Evolutionary conservation across 2,888 invertebrate species (phyloP), one percentile per base, ranked within the genome.

Genomic region (Synergus japonicus): DNA sequence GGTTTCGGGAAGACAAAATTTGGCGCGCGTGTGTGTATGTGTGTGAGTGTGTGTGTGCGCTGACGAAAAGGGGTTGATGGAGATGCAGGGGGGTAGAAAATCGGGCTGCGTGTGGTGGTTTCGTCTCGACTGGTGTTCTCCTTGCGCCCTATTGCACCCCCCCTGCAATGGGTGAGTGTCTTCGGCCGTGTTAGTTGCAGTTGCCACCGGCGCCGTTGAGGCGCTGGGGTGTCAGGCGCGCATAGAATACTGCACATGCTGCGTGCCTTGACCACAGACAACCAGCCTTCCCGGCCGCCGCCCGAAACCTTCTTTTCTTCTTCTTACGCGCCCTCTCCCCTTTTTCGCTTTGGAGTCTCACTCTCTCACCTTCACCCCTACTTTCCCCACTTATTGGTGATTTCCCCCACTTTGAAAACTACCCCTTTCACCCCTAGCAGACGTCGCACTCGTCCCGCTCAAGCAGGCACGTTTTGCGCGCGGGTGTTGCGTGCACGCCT

Each of bases 181-280:
- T 63, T 63, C 13, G 29, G 22, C 12, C 29, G 63, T 49, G 76
- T 76, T 76, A 79, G 79, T 54, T 67, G 65, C 64, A 73, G 78
- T 77, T 44, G 43, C 76, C 66, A 65, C 63, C 78, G 77, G 64
- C 77, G 79, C 78, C 79, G 67, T 73, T 77, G 84, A 82, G 83
- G 69, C 80, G 82, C 83, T 80, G 78, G 82, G 77, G 80, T 79
- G 83, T 65, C 67, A 78, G 81, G 79, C 85, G 85, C 83, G 83
- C 81, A 80, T 83, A 82, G 86, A 83, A 83, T 86, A 86, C 87
- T 88, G 88, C 88, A 88, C 87, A 85, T 87, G 87, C 88, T 88
- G 89, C 87, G 88, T 88, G 88, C 88, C 91, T 91, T 91, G 91
- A 91, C 91, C 91, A 91, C 90, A 88, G 91, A 89, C 91, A 91